phyloP scores from a whole-genome alignment of 92 coral and sea anemone genomes.

The Muricea muricata region DNA sequence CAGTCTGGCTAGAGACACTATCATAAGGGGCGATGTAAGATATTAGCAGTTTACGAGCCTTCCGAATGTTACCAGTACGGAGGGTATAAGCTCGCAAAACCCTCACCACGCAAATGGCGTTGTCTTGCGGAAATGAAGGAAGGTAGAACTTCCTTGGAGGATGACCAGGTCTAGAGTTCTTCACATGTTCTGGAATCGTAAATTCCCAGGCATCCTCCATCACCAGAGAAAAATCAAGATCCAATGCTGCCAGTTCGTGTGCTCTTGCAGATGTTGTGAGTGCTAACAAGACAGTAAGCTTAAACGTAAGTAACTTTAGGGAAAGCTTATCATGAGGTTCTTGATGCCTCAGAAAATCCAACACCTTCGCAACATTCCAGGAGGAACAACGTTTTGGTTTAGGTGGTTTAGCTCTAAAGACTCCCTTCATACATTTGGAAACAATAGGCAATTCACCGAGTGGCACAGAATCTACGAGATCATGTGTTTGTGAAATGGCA shows the following conservation, averaged over 20 bases:
- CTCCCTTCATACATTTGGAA: constrained; percentile 50
- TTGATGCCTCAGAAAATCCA: constrained; percentile 22
- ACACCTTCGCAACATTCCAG: too few relatives aligned
- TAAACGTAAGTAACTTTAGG: constrained; percentile 33
- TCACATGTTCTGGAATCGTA: constrained; percentile 37
- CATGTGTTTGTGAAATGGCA: constrained; percentile 58
- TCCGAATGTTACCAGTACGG: constrained; percentile 44
- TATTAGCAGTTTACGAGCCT: constrained; percentile 40
- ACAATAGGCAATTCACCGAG: constrained; percentile 57
- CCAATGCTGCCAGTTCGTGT: constrained; percentile 56
- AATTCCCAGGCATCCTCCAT: constrained; percentile 51
- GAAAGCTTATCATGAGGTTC: constrained; percentile 37
- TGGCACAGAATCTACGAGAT: constrained; percentile 27
- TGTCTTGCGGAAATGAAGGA: too few relatives aligned
- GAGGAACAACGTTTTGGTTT: constrained; percentile 5
- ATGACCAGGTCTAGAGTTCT: constrained; percentile 52
- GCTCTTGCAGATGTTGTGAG: constrained; percentile 57
- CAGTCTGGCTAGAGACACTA: not conserved
- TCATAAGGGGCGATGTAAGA: too few relatives aligned
- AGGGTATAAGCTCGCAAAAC: constrained; percentile 18
- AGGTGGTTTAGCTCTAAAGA: constrained; percentile 48
- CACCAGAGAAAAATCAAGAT: constrained; percentile 39
- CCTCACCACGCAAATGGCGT: too few relatives aligned
- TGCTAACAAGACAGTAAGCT: constrained; percentile 50
- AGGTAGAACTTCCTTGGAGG: too few relatives aligned